Evolutionary conservation across 2,888 invertebrate species (phyloP).

Genomic region (Apocheima hispidaria): DNA sequence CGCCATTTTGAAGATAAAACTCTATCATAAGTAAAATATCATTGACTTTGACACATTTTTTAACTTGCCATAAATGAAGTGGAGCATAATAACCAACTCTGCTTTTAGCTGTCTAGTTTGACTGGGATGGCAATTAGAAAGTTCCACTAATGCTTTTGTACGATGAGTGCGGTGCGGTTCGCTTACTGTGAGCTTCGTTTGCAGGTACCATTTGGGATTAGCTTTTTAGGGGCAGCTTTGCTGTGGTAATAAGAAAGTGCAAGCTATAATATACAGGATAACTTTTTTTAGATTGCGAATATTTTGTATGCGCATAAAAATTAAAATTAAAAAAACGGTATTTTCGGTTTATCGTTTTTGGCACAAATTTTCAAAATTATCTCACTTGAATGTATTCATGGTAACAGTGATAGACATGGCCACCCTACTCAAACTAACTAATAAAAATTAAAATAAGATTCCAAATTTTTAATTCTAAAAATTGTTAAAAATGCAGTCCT

Average conservation of each 20-base stretch:
- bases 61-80: not conserved
- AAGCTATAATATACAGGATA: not conserved
- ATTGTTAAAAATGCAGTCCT: too few relatives aligned
- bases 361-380: too few relatives aligned
- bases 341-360: too few relatives aligned
- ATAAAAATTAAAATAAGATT: too few relatives aligned
- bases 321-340: too few relatives aligned
- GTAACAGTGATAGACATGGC: too few relatives aligned
- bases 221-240: not conserved
- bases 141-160: conserved; percentile 38
- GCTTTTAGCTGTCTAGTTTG: conserved; percentile 26
- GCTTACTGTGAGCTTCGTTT: not conserved
- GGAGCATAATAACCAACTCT: conserved; percentile 26
- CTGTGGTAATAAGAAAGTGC: not conserved
- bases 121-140: conserved; percentile 36
- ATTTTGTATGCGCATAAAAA: not conserved
- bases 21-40: conserved; percentile 50
- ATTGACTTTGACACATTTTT: conserved; percentile 54
- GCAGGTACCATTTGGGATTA: conserved; percentile 5
- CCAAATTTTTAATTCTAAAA: too few relatives aligned
- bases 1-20: too few relatives aligned
- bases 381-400: too few relatives aligned
- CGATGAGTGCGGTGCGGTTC: conserved; percentile 22
- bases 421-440: too few relatives aligned
- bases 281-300: too few relatives aligned